Percentiles rank a stretch among this genome's conserved stretches.
Conservation (phyloP, 2,888 invertebrate species). For the Drosophila greeni region DNA sequence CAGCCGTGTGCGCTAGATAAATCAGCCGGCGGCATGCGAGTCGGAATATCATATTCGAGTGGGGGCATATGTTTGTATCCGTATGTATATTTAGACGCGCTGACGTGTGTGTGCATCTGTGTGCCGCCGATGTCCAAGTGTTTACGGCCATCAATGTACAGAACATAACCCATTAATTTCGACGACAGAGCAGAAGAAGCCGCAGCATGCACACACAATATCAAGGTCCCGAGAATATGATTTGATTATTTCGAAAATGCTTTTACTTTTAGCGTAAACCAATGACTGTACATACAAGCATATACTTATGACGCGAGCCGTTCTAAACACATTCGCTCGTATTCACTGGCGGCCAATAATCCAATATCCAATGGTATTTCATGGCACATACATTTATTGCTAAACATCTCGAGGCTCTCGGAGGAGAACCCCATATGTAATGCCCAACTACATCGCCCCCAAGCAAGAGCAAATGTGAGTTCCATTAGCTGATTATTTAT, state of each 20-base stretch:
- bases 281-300: slow-evolving; percentile 17
- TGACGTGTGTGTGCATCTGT: slow-evolving; percentile 34
- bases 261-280: slow-evolving; percentile 41
- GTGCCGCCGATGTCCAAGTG: slow-evolving; percentile 38
- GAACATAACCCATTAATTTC: slow-evolving; percentile 42
- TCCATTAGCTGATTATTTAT: slow-evolving; percentile 25
- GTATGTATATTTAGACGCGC: slow-evolving; percentile 30
- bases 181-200: slow-evolving; percentile 36
- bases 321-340: slow-evolving; percentile 17
- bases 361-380: slow-evolving; percentile 30
- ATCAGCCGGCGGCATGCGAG: slow-evolving; percentile 45
- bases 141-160: slow-evolving; percentile 44
- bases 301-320: slow-evolving; percentile 27
- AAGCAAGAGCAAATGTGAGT: slow-evolving; percentile 4
- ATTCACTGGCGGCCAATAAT: slow-evolving; percentile 23
- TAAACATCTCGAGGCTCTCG: slow-evolving; percentile 30
- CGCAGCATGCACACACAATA: slow-evolving; percentile 35
- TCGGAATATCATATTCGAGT: slow-evolving; percentile 53
- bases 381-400: slow-evolving; percentile 14
- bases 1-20: slow-evolving; percentile 53
- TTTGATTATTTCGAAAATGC: slow-evolving; percentile 31
- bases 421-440: slow-evolving; percentile 8
- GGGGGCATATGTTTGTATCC: slow-evolving; percentile 38
- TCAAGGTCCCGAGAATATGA: slow-evolving; percentile 36
- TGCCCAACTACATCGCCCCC: not conserved